These are phyloP conservation scores for Liolophura sinensis DNA, from an alignment of 1,140 invertebrate genomes.

Conservation along the genomic window DNA sequence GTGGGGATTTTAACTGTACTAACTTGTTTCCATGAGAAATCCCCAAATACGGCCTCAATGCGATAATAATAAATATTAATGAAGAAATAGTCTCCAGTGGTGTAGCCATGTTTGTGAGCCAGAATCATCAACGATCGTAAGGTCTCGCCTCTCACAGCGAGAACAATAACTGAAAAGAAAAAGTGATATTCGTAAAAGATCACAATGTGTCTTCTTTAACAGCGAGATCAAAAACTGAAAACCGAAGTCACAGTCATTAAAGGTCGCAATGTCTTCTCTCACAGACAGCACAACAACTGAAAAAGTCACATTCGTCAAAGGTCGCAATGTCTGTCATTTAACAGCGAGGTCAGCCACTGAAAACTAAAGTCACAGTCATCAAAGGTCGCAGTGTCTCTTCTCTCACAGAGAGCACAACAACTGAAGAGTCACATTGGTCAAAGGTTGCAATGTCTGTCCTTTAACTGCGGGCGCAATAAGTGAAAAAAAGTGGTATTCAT, in stretches of 20 bases:
- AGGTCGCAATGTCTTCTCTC: neutral
- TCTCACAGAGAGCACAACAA: conserved; percentile 23
- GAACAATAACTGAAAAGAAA: conserved; percentile 23
- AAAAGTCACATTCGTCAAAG: too few relatives aligned
- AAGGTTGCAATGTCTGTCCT: neutral
- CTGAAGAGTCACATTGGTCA: conserved; percentile 7
- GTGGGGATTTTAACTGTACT: too few relatives aligned
- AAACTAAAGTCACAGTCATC: conserved; percentile 16
- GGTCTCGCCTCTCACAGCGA: conserved; percentile 22
- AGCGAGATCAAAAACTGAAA: too few relatives aligned
- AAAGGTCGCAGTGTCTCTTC: conserved; percentile 17
- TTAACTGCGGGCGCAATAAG: too few relatives aligned
- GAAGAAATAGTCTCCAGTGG: conserved; percentile 19
- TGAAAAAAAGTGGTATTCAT: too few relatives aligned
- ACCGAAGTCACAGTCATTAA: neutral
- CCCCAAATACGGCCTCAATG: conserved; percentile 18
- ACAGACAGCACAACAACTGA: too few relatives aligned
- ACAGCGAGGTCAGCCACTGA: too few relatives aligned
- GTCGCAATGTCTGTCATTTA: too few relatives aligned
- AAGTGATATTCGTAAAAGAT: neutral
- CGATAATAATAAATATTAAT: conserved; percentile 22
- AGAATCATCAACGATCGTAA: conserved; percentile 15
- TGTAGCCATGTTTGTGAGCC: conserved; percentile 18
- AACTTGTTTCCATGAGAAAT: conserved; percentile 27
- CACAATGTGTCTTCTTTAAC: too few relatives aligned